Percentiles rank a stretch among this genome's conserved stretches.
Evolutionary conservation across 1,140 invertebrate species (phyloP).

Genomic region (Ostrea denselamellosa): DNA sequence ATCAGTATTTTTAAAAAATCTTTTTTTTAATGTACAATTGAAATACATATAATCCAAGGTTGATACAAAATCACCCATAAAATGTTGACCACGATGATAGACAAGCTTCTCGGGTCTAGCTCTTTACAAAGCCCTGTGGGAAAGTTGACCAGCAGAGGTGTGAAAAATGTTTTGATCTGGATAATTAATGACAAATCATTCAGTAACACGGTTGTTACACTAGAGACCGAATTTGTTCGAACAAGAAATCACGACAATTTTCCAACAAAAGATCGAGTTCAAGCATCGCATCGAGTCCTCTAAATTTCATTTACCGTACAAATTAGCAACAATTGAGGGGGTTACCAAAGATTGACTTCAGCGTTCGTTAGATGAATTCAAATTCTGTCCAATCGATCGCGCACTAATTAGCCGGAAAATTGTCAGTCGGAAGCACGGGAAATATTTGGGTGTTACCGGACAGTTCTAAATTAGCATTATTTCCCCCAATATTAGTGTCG

Average conservation of each 20-base stretch:
- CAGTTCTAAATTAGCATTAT: constrained; percentile 51
- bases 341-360: constrained; percentile 54
- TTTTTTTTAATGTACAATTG: too few species aligned
- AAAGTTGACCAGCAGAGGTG: neutral
- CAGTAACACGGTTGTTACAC: constrained; percentile 42
- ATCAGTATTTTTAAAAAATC: too few species aligned
- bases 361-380: constrained; percentile 57
- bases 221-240: constrained; percentile 42
- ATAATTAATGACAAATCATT: constrained; percentile 43
- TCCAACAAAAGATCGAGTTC: constrained; percentile 43
- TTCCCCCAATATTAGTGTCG: constrained; percentile 30
- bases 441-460: constrained; percentile 60
- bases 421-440: constrained; percentile 48
- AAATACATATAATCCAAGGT: too few species aligned
- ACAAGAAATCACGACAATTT: constrained; percentile 43
- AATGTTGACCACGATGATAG: too few species aligned
- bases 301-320: constrained; percentile 60
- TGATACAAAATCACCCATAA: too few species aligned
- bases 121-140: too few species aligned
- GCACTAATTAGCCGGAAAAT: constrained; percentile 56
- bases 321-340: constrained; percentile 68
- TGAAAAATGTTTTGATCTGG: constrained; percentile 20
- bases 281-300: constrained; percentile 6
- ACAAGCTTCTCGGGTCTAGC: too few species aligned
- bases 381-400: constrained; percentile 53